These are phyloP conservation scores for Mesoclemmys tuberculata DNA, from an alignment of 2,113 vertebrate genomes.

Conservation along the genomic window DNA sequence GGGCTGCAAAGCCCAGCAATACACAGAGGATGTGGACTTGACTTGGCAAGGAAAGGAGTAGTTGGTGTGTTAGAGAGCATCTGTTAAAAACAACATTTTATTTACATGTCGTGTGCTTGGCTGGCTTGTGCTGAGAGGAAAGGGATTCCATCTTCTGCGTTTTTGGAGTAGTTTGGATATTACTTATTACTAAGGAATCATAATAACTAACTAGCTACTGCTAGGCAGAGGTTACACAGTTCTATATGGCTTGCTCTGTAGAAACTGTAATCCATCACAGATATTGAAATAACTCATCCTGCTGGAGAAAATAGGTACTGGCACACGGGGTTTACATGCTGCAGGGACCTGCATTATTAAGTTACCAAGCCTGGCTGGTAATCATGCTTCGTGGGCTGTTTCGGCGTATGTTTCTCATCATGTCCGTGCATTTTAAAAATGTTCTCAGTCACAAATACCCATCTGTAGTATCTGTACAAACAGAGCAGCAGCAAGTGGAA, in stretches of 20 bases:
- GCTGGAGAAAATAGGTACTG: not conserved
- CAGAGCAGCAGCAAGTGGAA: constrained; percentile 4
- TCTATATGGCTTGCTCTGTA: not conserved
- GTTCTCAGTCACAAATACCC: not conserved
- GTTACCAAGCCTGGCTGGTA: not conserved
- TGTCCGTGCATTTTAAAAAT: not conserved
- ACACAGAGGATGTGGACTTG: not conserved
- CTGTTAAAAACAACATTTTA: not conserved
- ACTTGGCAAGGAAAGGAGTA: not conserved
- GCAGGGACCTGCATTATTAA: not conserved
- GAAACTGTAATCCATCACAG: not conserved
- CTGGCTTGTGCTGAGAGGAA: accelerated
- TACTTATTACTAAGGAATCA: not conserved
- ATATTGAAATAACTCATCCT: not conserved
- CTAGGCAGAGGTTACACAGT: not conserved
- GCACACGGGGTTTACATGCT: not conserved
- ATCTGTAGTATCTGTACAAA: not conserved
- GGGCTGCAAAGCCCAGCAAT: not conserved
- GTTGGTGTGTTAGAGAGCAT: not conserved
- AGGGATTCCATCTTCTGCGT: not conserved
- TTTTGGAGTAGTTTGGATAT: not conserved
- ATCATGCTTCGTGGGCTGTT: not conserved
- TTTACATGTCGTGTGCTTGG: not conserved
- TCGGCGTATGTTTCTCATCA: not conserved
- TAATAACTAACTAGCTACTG: not conserved